A percentile compares a stretch with the other conserved stretches of the same genome.
These are phyloP conservation scores for Martes martes DNA, from an alignment of 2,113 vertebrate species.

Conservation along the genomic window DNA sequence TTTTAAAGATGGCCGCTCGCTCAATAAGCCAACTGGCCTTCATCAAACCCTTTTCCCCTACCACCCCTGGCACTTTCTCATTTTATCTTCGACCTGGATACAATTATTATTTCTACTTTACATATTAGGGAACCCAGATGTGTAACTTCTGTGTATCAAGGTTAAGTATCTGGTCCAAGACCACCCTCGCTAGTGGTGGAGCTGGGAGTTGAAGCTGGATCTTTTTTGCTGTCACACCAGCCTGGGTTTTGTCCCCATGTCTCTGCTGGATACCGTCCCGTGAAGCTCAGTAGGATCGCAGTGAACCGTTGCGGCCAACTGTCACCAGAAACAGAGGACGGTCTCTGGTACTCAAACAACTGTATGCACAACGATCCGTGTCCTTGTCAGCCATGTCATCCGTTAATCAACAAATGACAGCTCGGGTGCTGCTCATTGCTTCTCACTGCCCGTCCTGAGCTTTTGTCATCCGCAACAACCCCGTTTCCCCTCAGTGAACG, in stretches of 20 bases:
- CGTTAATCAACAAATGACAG: background rate
- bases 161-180: background rate
- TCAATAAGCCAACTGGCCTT: background rate
- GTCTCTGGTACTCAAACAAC: background rate
- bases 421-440: background rate
- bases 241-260: background rate
- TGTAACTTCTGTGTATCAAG: background rate
- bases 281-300: fast-evolving
- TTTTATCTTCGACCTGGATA: background rate
- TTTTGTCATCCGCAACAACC: background rate
- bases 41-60: background rate
- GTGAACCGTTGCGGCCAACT: background rate
- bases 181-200: background rate
- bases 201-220: background rate
- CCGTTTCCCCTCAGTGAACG: background rate
- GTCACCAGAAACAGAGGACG: background rate
- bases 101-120: background rate
- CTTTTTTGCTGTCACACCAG: background rate
- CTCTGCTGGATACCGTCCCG: background rate
- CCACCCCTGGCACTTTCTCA: background rate
- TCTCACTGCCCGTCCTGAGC: background rate
- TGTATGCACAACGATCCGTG: background rate
- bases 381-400: background rate
- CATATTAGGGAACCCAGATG: background rate
- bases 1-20: background rate